Conservation (phyloP, 2,888 invertebrate species). For the Nematopogon swammerdamellus region DNA sequence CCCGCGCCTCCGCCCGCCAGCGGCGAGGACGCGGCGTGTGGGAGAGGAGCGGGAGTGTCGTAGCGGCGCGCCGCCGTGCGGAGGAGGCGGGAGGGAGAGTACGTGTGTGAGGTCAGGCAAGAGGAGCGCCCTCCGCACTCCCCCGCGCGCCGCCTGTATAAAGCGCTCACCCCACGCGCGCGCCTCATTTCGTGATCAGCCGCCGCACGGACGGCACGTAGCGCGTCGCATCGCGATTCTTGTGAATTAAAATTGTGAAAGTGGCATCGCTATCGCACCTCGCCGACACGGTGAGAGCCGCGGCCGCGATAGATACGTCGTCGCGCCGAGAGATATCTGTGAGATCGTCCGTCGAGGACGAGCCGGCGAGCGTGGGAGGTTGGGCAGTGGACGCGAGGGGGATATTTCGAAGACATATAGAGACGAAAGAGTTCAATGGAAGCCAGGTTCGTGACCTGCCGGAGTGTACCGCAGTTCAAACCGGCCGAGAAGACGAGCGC, state of each 20-base stretch:
- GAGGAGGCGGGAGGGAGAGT: too few relatives aligned
- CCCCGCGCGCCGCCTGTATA: conserved; percentile 26
- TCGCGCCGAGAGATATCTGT: conserved; percentile 2
- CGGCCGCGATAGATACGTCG: conserved; percentile 10
- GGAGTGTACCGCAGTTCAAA: conserved; percentile 54
- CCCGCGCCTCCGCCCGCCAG: too few relatives aligned
- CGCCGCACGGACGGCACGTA: conserved; percentile 31
- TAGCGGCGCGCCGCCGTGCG: too few relatives aligned
- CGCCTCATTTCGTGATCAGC: conserved; percentile 44
- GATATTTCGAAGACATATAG: conserved; percentile 29
- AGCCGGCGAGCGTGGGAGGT: not conserved
- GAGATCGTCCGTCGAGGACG: not conserved
- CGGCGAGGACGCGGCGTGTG: too few relatives aligned
- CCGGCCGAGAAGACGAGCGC: conserved; percentile 52
- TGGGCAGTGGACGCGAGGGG: conserved; percentile 20
- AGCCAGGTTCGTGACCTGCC: conserved; percentile 56
- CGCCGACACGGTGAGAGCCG: conserved; percentile 15
- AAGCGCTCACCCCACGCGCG: conserved; percentile 32
- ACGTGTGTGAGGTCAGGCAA: conserved; percentile 25
- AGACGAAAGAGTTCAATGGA: conserved; percentile 51
- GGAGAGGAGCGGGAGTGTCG: too few relatives aligned
- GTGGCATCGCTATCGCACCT: conserved; percentile 33
- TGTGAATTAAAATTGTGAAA: conserved; percentile 34
- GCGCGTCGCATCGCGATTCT: conserved; percentile 11
- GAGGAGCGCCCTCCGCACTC: conserved; percentile 19